phyloP scores from a whole-genome alignment of 2,888 invertebrate genomes.

The Punctoribates punctum region DNA sequence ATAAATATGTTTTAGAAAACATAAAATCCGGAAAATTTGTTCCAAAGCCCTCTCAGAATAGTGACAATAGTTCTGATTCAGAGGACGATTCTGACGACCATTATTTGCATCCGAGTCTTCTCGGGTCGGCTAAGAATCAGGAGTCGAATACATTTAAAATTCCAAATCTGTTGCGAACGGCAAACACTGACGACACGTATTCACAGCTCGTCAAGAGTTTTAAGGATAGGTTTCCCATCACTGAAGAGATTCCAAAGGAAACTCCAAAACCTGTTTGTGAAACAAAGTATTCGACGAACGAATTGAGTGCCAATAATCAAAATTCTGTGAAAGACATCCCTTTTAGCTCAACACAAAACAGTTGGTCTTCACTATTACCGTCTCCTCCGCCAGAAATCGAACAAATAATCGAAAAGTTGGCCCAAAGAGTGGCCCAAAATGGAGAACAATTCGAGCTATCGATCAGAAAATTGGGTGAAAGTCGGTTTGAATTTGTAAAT shows the following conservation, averaged over 20 bases:
- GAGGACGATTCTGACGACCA: constrained; percentile 50
- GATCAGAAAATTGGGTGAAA: constrained; percentile 72
- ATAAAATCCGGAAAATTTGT: constrained; percentile 54
- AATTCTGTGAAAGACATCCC: not conserved
- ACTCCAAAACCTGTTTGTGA: not conserved
- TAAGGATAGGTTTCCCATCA: constrained; percentile 60
- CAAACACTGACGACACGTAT: constrained; percentile 68
- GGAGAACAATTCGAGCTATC: constrained; percentile 83
- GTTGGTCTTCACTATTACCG: constrained; percentile 54
- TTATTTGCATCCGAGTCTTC: constrained; percentile 79
- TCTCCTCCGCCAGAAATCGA: constrained; percentile 75
- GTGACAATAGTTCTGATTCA: constrained; percentile 51
- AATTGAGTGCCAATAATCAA: not conserved
- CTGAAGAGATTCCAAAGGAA: constrained; percentile 42
- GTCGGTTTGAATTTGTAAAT: constrained; percentile 80
- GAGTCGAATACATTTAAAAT: constrained; percentile 31
- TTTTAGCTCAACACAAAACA: not conserved
- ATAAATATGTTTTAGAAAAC: constrained; percentile 62
- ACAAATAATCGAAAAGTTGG: constrained; percentile 92
- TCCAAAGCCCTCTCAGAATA: constrained; percentile 47
- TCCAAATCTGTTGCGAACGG: constrained; percentile 40
- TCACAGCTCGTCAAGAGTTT: constrained; percentile 81
- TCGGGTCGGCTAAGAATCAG: constrained; percentile 46
- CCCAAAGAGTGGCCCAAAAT: constrained; percentile 90
- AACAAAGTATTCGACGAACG: not conserved